Evolutionary conservation across 2,797 vertebrate species (phyloP), one percentile per base, ranked within the genome.

Genomic region (Cichlasoma orientale): DNA sequence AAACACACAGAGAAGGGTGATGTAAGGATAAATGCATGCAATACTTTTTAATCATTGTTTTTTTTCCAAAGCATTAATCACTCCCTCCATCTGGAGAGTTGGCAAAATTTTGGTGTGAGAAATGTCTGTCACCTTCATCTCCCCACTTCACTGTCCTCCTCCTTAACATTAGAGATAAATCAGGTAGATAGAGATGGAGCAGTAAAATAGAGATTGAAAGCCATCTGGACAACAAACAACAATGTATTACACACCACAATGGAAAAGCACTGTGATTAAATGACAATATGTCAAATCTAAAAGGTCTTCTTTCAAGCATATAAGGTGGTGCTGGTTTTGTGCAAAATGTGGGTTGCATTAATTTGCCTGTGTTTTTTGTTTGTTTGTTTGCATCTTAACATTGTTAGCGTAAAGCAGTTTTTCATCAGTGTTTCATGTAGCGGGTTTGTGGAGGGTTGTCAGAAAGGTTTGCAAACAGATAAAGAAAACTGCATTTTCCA

Each of bases 141-240:
- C 70, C 68, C 61, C 12, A 50, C 53, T 72, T 76, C 33, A 50
- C 54, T 25, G 27, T 83, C 74, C 76, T 84, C 75, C 59, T 83
- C 75, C 36, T 81, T 61, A 75, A 21, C 75, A 70, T 59, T 55
- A 50, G 68, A 75, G 61, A 87, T 82, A 55, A 85, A 79, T 84
- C 66, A 71, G 29, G n/a, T 58, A 53, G 50, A 72, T 12, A 66
- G 50, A 79, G 63, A 70, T 25, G 1, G 44, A 53, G 61, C 36
- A 78, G 38, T 75, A 74, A 82, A 84, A 68, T 87, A 59, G 76
- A 86, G 52, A 71, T 63, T 56, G 78, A 81, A 70, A 85, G 58
- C 69, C 38, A 75, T 80, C 76, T 83, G 75, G 78, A 76, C 25
- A 56, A 55, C 56, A 79, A 75, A 73, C 61, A 50, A 25, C 55